These are phyloP conservation scores for Pipa parva DNA, from an alignment of 2,113 vertebrate genomes.

Conservation along the genomic window DNA sequence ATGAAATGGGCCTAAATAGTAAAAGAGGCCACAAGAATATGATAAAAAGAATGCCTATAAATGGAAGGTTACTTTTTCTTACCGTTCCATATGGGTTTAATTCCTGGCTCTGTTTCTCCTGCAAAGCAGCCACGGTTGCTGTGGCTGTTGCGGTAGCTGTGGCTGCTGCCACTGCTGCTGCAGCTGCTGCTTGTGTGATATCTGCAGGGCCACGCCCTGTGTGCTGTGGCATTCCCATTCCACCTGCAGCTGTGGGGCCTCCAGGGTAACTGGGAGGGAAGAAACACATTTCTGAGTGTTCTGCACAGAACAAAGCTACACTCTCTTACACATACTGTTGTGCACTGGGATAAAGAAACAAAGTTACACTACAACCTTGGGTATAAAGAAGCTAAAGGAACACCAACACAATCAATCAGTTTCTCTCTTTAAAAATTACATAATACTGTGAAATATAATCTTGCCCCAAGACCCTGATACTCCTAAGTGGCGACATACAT, in stretches of 20 bases:
- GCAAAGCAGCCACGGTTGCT: conserved; percentile 86
- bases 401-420: too few relatives aligned
- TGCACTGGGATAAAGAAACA: too few relatives aligned
- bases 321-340: background rate
- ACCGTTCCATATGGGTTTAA: conserved; percentile 83
- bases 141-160: conserved; percentile 91
- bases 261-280: conserved; percentile 69
- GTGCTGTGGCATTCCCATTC: conserved; percentile 71
- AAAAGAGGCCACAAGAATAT: too few relatives aligned
- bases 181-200: conserved; percentile 84
- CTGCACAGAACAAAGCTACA: background rate
- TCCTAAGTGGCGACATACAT: too few relatives aligned
- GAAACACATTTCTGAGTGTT: too few relatives aligned
- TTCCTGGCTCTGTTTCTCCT: conserved; percentile 95
- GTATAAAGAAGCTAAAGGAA: too few relatives aligned
- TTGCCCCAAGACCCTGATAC: too few relatives aligned
- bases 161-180: conserved; percentile 83
- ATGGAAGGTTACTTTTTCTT: conserved; percentile 36
- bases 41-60: too few relatives aligned
- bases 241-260: conserved; percentile 60
- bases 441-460: too few relatives aligned
- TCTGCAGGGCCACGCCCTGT: conserved; percentile 74
- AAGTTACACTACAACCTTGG: too few relatives aligned
- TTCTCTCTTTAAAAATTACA: too few relatives aligned
- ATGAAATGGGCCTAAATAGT: background rate